Evolutionary conservation across 2,888 invertebrate species (phyloP).

Genomic region (Stictocephala bisonia): DNA sequence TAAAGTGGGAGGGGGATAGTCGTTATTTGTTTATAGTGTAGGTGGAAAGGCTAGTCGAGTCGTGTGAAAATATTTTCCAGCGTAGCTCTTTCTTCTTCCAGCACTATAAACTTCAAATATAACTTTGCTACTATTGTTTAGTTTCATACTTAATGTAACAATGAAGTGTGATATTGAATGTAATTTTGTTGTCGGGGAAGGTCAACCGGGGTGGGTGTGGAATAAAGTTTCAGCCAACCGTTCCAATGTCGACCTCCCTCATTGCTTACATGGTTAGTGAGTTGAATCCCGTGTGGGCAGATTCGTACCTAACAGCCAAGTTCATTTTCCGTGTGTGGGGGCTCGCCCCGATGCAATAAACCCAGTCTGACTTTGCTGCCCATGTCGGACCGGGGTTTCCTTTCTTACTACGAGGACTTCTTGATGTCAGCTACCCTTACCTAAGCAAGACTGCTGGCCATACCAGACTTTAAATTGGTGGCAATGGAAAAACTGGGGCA

Average conservation of each 20-base stretch:
- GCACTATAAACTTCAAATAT: too few relatives aligned
- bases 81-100: too few relatives aligned
- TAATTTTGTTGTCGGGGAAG: too few relatives aligned
- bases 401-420: slow-evolving; percentile 78
- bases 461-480: slow-evolving; percentile 89
- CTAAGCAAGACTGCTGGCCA: slow-evolving; percentile 90
- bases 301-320: slow-evolving; percentile 63
- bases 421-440: slow-evolving; percentile 81
- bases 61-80: too few relatives aligned
- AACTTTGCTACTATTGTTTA: too few relatives aligned
- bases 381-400: slow-evolving; percentile 78
- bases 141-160: too few relatives aligned
- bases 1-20: too few relatives aligned
- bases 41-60: too few relatives aligned
- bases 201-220: slow-evolving; percentile 72
- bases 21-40: too few relatives aligned
- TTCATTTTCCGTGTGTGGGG: slow-evolving; percentile 78
- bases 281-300: slow-evolving; percentile 71
- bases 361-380: slow-evolving; percentile 80
- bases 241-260: slow-evolving; percentile 93
- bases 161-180: too few relatives aligned
- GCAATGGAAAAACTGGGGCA: slow-evolving; percentile 90
- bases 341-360: slow-evolving; percentile 78
- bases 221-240: slow-evolving; percentile 79
- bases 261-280: slow-evolving; percentile 86